Evolutionary conservation across 1,140 invertebrate genomes (phyloP).

Genomic region (Drosophila tsacasi): DNA sequence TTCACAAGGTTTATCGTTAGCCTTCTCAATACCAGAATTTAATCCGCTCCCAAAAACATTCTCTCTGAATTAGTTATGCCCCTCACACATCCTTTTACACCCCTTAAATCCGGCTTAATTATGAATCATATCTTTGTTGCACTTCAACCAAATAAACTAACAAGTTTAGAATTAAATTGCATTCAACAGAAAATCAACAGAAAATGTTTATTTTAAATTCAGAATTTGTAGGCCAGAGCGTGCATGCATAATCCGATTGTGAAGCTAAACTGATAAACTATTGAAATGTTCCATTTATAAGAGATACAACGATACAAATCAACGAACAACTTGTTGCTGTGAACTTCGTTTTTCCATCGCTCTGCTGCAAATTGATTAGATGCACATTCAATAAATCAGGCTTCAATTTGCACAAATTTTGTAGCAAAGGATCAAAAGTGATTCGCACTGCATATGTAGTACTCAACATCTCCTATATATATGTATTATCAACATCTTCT

Average conservation of each 20-base stretch:
- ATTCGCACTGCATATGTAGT: background rate
- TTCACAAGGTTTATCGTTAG: no score
- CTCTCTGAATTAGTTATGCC: background rate
- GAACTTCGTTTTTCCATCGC: conserved; percentile 14
- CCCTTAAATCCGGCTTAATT: background rate
- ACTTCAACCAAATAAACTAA: conserved; percentile 1
- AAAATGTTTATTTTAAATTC: conserved; percentile 5
- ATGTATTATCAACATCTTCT: background rate
- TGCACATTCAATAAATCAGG: conserved; percentile 73
- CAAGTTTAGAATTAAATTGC: background rate
- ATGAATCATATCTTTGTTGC: background rate
- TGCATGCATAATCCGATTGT: conserved; percentile 43
- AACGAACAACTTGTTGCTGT: conserved; percentile 62
- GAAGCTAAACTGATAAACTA: conserved; percentile 55
- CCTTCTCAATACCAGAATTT: background rate
- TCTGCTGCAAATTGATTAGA: conserved; percentile 27
- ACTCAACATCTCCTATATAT: background rate
- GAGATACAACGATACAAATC: conserved; percentile 39
- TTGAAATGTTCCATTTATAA: conserved; percentile 30
- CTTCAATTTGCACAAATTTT: conserved; percentile 46
- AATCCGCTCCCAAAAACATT: background rate
- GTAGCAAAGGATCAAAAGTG: conserved; percentile 4
- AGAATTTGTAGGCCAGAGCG: background rate
- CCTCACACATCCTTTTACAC: background rate
- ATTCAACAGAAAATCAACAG: conserved; percentile 2